Evolutionary conservation across 1,140 invertebrate genomes (phyloP).

Genomic region (Apocrypta bakeri): DNA sequence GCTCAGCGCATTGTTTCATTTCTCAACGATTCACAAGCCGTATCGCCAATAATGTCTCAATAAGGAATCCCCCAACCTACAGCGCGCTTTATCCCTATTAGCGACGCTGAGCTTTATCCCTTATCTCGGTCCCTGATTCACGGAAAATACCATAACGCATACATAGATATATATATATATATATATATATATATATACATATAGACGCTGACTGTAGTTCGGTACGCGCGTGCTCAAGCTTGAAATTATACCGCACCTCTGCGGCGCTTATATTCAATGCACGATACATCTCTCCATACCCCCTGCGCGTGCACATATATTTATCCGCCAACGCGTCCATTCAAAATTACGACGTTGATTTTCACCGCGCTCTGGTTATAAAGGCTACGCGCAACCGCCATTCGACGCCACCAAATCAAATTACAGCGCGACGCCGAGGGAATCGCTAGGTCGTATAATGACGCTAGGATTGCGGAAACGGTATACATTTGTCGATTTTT

Average conservation of each 20-base stretch:
- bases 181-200: too few species aligned
- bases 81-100: not conserved
- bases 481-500: not conserved
- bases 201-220: too few species aligned
- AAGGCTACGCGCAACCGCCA: not conserved
- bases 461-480: not conserved
- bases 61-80: not conserved
- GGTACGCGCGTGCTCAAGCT: not conserved
- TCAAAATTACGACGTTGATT: conserved; percentile 33
- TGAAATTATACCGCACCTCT: not conserved
- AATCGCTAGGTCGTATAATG: conserved; percentile 1
- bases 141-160: not conserved
- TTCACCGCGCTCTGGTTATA: conserved; percentile 29
- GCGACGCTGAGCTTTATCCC: not conserved
- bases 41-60: not conserved
- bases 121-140: conserved; percentile 13
- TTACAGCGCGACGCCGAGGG: not conserved
- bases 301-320: not conserved
- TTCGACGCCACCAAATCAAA: conserved; percentile 20
- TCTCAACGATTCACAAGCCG: too few species aligned
- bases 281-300: not conserved
- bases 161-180: too few species aligned
- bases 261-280: not conserved
- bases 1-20: too few species aligned
- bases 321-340: not conserved